Percentiles rank a stretch among this genome's conserved stretches.
phyloP scores from a whole-genome alignment of 2,797 vertebrate genomes.

The Gallirallus australis region DNA sequence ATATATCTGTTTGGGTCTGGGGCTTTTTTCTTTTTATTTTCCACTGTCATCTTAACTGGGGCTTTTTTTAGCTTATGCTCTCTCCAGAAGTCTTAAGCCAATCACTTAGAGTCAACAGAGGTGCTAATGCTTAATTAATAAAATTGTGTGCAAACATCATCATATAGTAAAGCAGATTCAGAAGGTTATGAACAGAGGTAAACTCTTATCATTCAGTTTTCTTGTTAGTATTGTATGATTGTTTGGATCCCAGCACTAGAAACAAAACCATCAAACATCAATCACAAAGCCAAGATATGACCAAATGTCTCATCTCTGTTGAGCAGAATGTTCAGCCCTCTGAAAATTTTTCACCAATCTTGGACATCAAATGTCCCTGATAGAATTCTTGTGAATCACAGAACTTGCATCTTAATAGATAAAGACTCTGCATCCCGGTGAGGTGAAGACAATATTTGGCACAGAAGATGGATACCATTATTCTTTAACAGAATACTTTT shows the following conservation, averaged over 20 bases:
- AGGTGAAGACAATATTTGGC: background rate
- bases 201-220: background rate
- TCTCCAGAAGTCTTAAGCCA: slow-evolving; percentile 7
- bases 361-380: background rate
- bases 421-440: background rate
- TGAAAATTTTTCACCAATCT: background rate
- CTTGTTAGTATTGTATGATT: background rate
- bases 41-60: background rate
- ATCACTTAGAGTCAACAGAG: background rate
- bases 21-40: background rate
- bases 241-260: background rate
- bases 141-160: background rate
- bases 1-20: background rate
- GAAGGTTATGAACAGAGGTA: background rate
- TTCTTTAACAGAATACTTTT: background rate
- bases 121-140: background rate
- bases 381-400: background rate
- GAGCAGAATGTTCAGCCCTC: background rate
- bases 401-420: background rate
- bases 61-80: background rate
- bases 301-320: background rate
- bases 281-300: background rate
- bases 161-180: background rate
- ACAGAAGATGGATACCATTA: background rate
- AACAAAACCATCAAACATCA: background rate